These are phyloP conservation scores for Erithacus rubecula DNA, from an alignment of 2,797 vertebrate species.

Conservation along the genomic window DNA sequence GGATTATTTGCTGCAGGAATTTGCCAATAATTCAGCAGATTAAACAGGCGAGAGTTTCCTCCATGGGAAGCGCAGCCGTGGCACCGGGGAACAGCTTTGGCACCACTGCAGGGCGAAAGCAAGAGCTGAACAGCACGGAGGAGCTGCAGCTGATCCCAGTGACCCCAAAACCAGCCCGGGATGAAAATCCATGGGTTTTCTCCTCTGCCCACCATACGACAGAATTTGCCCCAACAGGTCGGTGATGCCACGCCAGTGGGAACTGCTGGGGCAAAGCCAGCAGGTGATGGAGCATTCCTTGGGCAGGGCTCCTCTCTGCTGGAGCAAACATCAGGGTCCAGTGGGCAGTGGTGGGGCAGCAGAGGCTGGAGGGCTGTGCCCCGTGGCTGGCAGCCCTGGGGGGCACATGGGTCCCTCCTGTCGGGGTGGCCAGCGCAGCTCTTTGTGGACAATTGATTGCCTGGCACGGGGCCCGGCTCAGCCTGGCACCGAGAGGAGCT, in stretches of 20 bases:
- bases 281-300: not conserved
- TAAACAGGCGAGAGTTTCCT: not conserved
- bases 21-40: conserved; percentile 23
- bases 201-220: not conserved
- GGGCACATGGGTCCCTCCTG: not conserved
- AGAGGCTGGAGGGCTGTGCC: rapidly evolving
- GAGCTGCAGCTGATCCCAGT: not conserved
- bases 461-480: not conserved
- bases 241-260: rapidly evolving
- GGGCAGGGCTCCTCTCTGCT: not conserved
- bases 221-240: rapidly evolving
- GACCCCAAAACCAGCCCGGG: not conserved
- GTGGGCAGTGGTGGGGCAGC: rapidly evolving
- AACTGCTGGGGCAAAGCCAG: not conserved
- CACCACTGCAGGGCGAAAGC: rapidly evolving
- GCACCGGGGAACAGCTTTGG: not conserved
- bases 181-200: not conserved
- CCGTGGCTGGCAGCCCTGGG: rapidly evolving
- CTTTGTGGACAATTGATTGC: not conserved
- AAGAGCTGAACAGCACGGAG: not conserved
- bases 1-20: conserved; percentile 36
- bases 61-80: rapidly evolving
- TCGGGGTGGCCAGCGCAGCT: not conserved
- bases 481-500: not conserved
- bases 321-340: not conserved